Evolutionary conservation across 2,888 invertebrate genomes (phyloP).

Genomic region (Chymomyza amoena): DNA sequence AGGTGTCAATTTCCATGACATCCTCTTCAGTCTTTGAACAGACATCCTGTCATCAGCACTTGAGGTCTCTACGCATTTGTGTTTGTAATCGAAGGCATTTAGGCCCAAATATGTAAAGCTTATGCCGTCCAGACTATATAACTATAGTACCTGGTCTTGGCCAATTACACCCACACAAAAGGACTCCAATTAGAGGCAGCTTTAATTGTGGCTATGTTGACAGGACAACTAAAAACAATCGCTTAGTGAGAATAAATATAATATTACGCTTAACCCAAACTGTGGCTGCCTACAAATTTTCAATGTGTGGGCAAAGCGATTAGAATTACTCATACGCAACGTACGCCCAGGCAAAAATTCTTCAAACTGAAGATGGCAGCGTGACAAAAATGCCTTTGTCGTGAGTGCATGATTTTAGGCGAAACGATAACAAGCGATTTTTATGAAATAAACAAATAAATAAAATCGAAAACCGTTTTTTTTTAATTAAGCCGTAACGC

Average conservation of each 20-base stretch:
- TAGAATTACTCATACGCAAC: slow-evolving; percentile 36
- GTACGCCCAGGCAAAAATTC: slow-evolving; percentile 7
- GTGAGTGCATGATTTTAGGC: too few species aligned
- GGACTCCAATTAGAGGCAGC: neutral
- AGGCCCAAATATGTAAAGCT: neutral
- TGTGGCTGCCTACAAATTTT: too few species aligned
- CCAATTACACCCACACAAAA: neutral
- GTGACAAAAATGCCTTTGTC: neutral
- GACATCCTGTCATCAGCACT: neutral
- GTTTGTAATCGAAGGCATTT: neutral
- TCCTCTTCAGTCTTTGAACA: slow-evolving; percentile 16
- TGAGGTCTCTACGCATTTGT: neutral
- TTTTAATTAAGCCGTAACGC: too few species aligned
- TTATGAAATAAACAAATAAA: too few species aligned
- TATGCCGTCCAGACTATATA: neutral
- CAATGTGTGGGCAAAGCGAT: neutral
- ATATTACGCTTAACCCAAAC: neutral
- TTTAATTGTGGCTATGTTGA: neutral
- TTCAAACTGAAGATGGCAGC: neutral
- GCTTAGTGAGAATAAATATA: neutral
- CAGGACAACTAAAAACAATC: neutral
- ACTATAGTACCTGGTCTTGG: neutral
- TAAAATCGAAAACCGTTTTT: too few species aligned
- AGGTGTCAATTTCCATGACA: slow-evolving; percentile 31
- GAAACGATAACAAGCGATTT: too few species aligned